Percentiles rank a stretch among this genome's conserved stretches.
Evolutionary conservation across 2,888 invertebrate genomes (phyloP).

Genomic region (Beris morrisii): DNA sequence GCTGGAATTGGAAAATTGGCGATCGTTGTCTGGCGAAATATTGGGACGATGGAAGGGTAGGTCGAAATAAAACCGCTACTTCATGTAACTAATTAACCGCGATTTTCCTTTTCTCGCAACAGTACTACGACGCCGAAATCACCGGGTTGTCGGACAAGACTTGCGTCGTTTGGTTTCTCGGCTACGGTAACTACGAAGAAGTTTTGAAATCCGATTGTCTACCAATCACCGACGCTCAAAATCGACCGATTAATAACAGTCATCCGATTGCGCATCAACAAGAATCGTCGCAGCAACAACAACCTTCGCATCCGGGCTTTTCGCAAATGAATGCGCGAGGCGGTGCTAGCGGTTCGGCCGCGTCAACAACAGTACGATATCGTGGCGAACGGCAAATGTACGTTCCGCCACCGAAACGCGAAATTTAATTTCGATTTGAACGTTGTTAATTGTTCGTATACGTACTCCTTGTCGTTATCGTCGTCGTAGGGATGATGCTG

Average conservation of each 20-base stretch:
- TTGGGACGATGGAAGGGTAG: constrained; percentile 88
- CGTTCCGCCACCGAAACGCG: constrained; percentile 56
- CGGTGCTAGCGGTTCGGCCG: constrained; percentile 16
- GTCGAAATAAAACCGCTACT: constrained; percentile 40
- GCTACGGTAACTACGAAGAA: constrained; percentile 89
- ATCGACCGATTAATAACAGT: constrained; percentile 45
- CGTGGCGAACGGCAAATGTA: constrained; percentile 55
- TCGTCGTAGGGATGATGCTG: too few relatives aligned
- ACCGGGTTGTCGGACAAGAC: constrained; percentile 81
- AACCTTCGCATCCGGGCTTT: constrained; percentile 39
- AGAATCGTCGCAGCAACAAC: constrained; percentile 34
- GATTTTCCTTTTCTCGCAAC: constrained; percentile 33
- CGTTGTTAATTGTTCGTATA: too few relatives aligned
- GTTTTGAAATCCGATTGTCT: constrained; percentile 80
- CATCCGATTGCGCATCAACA: constrained; percentile 39
- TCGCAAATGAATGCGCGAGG: constrained; percentile 33
- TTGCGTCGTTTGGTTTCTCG: constrained; percentile 82
- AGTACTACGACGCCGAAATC: constrained; percentile 83
- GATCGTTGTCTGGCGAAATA: constrained; percentile 88
- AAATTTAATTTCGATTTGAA: constrained; percentile 35
- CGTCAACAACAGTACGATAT: constrained; percentile 45
- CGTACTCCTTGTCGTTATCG: too few relatives aligned
- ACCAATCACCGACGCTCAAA: constrained; percentile 60
- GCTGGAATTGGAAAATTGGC: constrained; percentile 71
- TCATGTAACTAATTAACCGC: too few relatives aligned